Percentiles rank a stretch among this genome's conserved stretches.
phyloP scores from a whole-genome alignment of 1,140 invertebrate species.

The Drosophila nebulosa region DNA sequence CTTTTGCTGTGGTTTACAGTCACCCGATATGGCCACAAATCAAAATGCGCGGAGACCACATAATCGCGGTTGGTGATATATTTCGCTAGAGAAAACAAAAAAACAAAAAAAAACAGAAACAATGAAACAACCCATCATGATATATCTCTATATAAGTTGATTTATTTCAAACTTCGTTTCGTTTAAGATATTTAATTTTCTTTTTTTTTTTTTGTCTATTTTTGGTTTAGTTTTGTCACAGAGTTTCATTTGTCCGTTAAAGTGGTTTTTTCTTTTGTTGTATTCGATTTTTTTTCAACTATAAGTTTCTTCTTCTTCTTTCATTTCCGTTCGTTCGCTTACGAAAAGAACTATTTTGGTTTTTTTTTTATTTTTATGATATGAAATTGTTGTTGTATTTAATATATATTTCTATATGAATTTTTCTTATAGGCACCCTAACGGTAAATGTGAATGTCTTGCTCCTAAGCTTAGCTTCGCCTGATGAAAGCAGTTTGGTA shows the following conservation, averaged over 20 bases:
- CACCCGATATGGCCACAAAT: constrained; percentile 85
- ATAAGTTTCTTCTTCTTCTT: constrained; percentile 5
- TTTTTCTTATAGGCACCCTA: constrained; percentile 87
- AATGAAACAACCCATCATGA: neutral
- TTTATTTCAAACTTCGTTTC: neutral
- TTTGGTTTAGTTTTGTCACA: neutral
- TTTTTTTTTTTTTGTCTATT: no score
- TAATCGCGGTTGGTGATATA: constrained; percentile 76
- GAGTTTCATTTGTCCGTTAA: neutral
- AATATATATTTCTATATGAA: neutral
- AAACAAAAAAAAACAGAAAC: neutral
- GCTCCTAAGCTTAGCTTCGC: constrained; percentile 94
- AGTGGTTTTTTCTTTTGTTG: neutral
- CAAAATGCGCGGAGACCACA: constrained; percentile 79
- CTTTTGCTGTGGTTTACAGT: constrained; percentile 91
- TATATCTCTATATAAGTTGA: neutral
- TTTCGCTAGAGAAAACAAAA: constrained; percentile 6
- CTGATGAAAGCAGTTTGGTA: constrained; percentile 97
- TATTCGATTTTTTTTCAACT: neutral
- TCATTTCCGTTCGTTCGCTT: constrained; percentile 3
- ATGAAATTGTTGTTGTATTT: neutral
- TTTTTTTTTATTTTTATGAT: no score
- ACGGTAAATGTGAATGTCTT: constrained; percentile 95
- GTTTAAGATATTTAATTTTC: neutral
- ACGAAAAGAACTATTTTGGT: neutral